Percentiles rank a stretch among this genome's conserved stretches.
phyloP scores from a whole-genome alignment of 2,797 vertebrate species.

The Girardinus metallicus region DNA sequence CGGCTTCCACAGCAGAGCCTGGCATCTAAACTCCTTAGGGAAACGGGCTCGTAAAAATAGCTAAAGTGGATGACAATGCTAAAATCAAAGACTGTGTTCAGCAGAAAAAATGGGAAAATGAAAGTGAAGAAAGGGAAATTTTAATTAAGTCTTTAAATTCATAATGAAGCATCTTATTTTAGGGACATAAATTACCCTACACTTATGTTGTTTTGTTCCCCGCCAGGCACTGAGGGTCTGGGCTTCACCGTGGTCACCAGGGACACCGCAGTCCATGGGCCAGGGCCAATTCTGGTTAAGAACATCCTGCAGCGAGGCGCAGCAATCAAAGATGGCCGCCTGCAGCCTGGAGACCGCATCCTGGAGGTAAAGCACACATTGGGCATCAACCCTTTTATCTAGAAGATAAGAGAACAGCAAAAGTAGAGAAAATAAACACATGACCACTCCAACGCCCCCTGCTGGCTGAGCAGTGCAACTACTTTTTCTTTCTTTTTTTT shows the following conservation, averaged over 20 bases:
- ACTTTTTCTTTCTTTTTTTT: not conserved
- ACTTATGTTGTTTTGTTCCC: constrained; percentile 2
- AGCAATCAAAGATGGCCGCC: constrained; percentile 91
- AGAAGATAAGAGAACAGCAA: not conserved
- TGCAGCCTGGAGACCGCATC: constrained; percentile 93
- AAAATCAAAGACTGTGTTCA: constrained; percentile 38
- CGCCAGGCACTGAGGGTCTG: constrained; percentile 90
- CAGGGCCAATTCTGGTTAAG: constrained; percentile 95
- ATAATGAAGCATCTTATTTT: constrained; percentile 39
- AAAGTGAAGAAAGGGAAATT: constrained; percentile 20
- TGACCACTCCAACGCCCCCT: not conserved
- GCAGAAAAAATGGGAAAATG: constrained; percentile 5
- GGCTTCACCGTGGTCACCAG: constrained; percentile 96
- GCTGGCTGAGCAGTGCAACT: constrained; percentile 7
- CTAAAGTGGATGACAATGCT: constrained; percentile 54
- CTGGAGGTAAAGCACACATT: constrained; percentile 84
- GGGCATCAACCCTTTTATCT: not conserved
- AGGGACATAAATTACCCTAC: constrained; percentile 10
- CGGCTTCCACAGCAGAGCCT: constrained; percentile 42
- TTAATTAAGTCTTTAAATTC: constrained; percentile 50
- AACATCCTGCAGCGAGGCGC: constrained; percentile 93
- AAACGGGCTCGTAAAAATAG: constrained; percentile 61
- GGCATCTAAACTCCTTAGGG: constrained; percentile 45
- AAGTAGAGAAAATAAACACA: not conserved
- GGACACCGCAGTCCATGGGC: constrained; percentile 89